Base-by-base conservation (phyloP, 53 echinoderm and acorn worm genomes). In the Zoroaster sp. region DNA sequence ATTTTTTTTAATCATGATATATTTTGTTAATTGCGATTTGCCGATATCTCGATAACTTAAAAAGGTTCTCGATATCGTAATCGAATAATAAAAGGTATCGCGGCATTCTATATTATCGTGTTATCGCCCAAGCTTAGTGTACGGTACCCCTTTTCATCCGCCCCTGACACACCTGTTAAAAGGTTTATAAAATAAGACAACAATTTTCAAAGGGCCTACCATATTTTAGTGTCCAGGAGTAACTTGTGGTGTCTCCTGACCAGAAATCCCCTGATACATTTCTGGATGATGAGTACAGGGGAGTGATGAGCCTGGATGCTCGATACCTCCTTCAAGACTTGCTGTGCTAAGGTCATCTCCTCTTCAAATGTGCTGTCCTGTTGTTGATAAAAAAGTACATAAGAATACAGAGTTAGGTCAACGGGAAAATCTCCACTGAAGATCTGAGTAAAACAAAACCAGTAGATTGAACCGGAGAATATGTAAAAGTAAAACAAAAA, bases 251-350 rank as follows among this genome's bases (percentile, higher is more conserved):
- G 87, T 70, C 81, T 88, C 63, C 93, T 89, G n/a, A 87, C 86
- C 1, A 96, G 91, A 76, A 89, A 96, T 8, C 98, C 98, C 13
- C 95, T 66, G 21, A 94, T 94, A 77, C 83, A 94, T 41, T 94
- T 91, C 59, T 98, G 98, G 55, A 98, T 95, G 92, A 98, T 95
- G 39, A 96, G 86, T 44, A 98, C 98, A 0, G 98, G 98, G 17
- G 95, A 96, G 73, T 98, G 93, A 51, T 89, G 93, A 40, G 94
- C 91, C 66, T 96, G 98, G 67, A 98, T 98, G 82, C 42, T 43
- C 20, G 95, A 91, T 4, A 98, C 94, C 59, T 83, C 78, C 14
- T 51, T 59, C 36, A 98, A 80, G 54, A 96, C 87, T 7, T 83
- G 49, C 34, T 68, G 70, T 0, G 91, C 77, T 1, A 55, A 76